Percentiles rank a stretch among this genome's conserved stretches.
Evolutionary conservation across 2,797 vertebrate species (phyloP).

Genomic region (Phrynocephalus forsythii): DNA sequence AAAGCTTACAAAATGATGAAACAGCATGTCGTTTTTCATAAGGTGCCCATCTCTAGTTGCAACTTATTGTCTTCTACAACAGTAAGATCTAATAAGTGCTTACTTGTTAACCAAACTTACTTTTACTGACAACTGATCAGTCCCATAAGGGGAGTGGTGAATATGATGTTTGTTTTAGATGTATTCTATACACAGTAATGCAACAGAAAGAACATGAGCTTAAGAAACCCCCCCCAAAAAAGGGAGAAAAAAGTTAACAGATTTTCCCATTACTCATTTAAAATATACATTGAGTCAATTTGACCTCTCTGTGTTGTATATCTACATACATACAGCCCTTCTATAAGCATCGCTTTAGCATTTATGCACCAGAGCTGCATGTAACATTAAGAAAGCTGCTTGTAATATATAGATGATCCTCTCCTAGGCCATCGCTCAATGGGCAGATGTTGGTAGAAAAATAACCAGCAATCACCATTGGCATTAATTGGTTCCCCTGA

Average conservation of each 20-base stretch:
- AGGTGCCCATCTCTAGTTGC: no score
- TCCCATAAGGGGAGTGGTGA: neutral
- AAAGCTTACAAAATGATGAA: no score
- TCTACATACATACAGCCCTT: neutral
- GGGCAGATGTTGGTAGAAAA: conserved; percentile 26
- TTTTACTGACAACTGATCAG: neutral
- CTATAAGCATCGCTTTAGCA: neutral
- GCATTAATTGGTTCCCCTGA: conserved; percentile 32
- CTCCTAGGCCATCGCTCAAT: conserved; percentile 11
- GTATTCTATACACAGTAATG: no score
- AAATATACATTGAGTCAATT: neutral
- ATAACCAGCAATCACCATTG: conserved; percentile 25
- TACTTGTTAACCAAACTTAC: neutral
- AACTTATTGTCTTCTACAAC: no score
- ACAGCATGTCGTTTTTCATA: no score
- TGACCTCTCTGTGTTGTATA: neutral
- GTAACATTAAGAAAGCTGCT: conserved; percentile 2
- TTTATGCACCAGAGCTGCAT: neutral
- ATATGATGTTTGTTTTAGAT: no score
- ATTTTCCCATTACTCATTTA: neutral
- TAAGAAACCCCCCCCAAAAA: neutral
- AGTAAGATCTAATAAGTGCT: no score
- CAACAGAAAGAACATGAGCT: neutral
- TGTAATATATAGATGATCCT: neutral
- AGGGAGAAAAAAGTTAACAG: neutral